phyloP scores from a whole-genome alignment of 2,113 vertebrate species.

The Scomber japonicus region DNA sequence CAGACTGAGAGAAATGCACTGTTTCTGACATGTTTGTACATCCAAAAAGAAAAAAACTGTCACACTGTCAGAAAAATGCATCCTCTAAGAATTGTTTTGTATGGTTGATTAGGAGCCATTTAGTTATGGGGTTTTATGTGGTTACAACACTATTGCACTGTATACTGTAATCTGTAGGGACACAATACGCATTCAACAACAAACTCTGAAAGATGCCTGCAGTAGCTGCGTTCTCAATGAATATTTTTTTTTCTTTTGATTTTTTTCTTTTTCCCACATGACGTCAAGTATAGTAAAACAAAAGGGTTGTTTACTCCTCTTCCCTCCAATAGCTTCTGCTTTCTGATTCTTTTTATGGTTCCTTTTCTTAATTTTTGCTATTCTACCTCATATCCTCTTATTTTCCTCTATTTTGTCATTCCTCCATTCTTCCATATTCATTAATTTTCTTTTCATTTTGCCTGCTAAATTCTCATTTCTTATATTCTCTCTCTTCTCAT shows the following conservation, averaged over 20 bases:
- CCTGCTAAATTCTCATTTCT: neutral
- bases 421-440: neutral
- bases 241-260: neutral
- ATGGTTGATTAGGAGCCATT: slow-evolving; percentile 18
- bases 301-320: neutral
- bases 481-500: slow-evolving; percentile 15
- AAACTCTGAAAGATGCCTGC: neutral
- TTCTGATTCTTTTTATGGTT: slow-evolving; percentile 27
- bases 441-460: slow-evolving; percentile 6
- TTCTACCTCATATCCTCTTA: neutral
- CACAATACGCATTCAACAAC: too few relatives aligned
- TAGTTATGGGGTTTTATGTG: neutral
- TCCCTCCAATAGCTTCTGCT: neutral
- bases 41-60: neutral
- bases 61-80: neutral
- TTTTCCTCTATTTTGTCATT: slow-evolving; percentile 1
- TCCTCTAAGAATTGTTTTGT: neutral
- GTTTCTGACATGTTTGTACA: neutral
- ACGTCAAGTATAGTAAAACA: neutral
- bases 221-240: neutral
- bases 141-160: neutral
- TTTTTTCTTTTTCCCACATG: too few relatives aligned
- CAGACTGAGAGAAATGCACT: neutral
- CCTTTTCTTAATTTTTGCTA: neutral
- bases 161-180: too few relatives aligned